A percentile compares a stretch with the other conserved stretches of the same genome.
Evolutionary conservation across 2,888 invertebrate genomes (phyloP).

Genomic region (Drosophila sordidapex): DNA sequence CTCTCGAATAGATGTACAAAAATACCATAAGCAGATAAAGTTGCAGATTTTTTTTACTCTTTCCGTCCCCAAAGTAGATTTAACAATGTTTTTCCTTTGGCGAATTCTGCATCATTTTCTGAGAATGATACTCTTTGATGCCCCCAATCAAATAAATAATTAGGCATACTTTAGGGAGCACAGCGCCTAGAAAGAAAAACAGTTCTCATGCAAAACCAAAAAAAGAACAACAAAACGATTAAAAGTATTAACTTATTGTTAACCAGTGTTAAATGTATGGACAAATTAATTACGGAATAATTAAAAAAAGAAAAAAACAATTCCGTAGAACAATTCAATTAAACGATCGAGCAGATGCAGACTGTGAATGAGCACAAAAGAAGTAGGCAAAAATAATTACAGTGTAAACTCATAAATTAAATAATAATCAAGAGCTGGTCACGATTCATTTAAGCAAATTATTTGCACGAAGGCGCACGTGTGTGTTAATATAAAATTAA

Average conservation of each 20-base stretch:
- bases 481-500: not conserved
- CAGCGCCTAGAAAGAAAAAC: not conserved
- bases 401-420: not conserved
- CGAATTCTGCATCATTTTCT: not conserved
- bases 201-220: not conserved
- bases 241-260: not conserved
- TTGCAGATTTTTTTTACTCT: not conserved
- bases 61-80: not conserved
- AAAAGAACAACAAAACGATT: not conserved
- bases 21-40: not conserved
- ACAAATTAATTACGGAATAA: not conserved
- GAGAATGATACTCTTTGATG: rapidly evolving
- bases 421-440: not conserved
- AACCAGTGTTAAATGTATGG: not conserved
- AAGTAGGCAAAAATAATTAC: not conserved
- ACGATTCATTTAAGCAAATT: not conserved
- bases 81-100: not conserved
- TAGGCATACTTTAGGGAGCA: not conserved
- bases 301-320: not conserved
- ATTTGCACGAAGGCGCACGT: not conserved
- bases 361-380: not conserved
- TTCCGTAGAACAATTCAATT: not conserved
- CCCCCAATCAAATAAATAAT: not conserved
- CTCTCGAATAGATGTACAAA: not conserved
- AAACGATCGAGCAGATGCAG: not conserved